Evolutionary conservation across 1,140 invertebrate species (phyloP), one percentile per base, ranked within the genome.

Genomic region (Drosophila ananassae): DNA sequence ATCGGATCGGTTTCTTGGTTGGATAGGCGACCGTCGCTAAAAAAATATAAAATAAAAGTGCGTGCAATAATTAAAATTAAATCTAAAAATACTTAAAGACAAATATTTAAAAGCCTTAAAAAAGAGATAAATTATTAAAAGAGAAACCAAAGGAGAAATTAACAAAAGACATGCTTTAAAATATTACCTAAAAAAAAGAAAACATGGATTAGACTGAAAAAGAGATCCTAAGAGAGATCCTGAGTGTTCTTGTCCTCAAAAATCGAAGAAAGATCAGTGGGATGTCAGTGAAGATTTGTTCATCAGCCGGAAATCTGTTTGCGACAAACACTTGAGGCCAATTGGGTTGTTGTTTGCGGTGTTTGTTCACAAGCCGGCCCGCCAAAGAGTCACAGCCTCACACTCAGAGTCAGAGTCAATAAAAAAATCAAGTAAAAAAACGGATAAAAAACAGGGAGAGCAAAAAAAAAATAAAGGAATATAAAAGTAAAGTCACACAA

Each of bases 401-500:
- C 17, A 17, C 74, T 28, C 25, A 28, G 25, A 28, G 25, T 6
- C 25, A 28, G 25, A 28, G 25, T 28, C 25, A 28, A 28, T 28
- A 81, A 79, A 84, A 83, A 79, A 77, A 66, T 60, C 25, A 60
- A 71, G 48, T 55, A 48, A 51, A 48, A 51, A 62, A 63, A 44
- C 58, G 63, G 21, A 66, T 63, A 24, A 55, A 50, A 62, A 57
- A 59, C 17, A 17, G 17, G 17, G 17, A 17, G 17, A 17, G 17
- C 17, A 17, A 17, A 17, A 17, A 17, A 17, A 46, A 62, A 50
- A 22, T n/a, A n/a, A 77, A 73, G 59, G 77, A 90, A 67, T 73
- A 74, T 69, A 68, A 44, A 44, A 71, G 78, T 69, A 85, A 69
- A 90, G 75, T 81, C 69, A 79, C 83, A 87, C 75, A 89, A 82